phyloP scores from a whole-genome alignment of 2,797 vertebrate species.

The Jordanella pulchra region DNA sequence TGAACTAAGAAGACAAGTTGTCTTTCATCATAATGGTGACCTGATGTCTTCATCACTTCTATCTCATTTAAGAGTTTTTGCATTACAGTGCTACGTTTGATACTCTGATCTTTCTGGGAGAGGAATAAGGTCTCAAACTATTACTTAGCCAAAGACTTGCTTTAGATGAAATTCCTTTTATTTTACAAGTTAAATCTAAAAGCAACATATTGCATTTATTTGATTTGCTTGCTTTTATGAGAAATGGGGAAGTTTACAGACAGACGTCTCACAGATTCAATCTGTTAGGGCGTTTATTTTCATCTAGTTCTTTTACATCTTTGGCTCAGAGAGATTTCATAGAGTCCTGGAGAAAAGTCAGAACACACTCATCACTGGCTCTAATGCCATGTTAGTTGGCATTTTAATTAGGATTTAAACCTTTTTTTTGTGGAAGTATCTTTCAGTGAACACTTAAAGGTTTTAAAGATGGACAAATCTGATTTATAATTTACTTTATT shows the following conservation, averaged over 20 bases:
- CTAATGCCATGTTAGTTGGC: background rate
- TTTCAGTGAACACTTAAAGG: background rate
- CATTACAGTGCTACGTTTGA: background rate
- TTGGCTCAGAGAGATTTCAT: slow-evolving; percentile 33
- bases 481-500: background rate
- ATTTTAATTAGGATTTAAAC: background rate
- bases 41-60: background rate
- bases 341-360: background rate
- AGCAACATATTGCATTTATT: background rate
- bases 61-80: background rate
- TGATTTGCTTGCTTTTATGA: slow-evolving; percentile 25
- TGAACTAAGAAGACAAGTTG: background rate
- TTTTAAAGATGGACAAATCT: background rate
- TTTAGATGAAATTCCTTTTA: background rate
- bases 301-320: slow-evolving; percentile 29
- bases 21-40: background rate
- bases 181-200: slow-evolving; percentile 4
- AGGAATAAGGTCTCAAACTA: background rate
- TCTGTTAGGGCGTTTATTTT: slow-evolving; percentile 53
- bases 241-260: slow-evolving; percentile 20
- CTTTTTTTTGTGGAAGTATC: background rate
- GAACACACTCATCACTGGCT: background rate
- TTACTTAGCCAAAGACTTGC: background rate
- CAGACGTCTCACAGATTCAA: slow-evolving; percentile 4
- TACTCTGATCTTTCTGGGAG: background rate